A percentile compares a stretch with the other conserved stretches of the same genome.
These are phyloP conservation scores for Callithrix jacchus DNA, from an alignment of 2,113 vertebrate species.

Conservation along the genomic window DNA sequence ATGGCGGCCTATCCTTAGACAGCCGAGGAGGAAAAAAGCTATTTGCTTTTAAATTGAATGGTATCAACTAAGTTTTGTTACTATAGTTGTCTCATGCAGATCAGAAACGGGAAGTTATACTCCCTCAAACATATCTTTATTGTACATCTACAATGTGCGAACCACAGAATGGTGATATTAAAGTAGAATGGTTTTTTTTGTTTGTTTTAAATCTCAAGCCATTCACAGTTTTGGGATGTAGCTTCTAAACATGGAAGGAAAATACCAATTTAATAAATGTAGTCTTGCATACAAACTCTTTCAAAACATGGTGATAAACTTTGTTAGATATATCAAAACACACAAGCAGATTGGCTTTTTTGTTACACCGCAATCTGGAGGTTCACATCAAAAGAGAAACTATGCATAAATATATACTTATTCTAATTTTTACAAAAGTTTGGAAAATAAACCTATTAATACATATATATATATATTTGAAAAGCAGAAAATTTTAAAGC, in stretches of 20 bases:
- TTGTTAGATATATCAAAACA: background rate
- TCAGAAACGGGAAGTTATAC: slow-evolving; percentile 3
- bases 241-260: slow-evolving; percentile 25
- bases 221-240: slow-evolving; percentile 14
- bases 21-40: too few relatives aligned
- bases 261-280: slow-evolving; percentile 13
- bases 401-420: background rate
- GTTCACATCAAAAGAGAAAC: slow-evolving; percentile 18
- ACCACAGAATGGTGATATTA: background rate
- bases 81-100: background rate
- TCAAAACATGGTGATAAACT: background rate
- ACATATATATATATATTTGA: background rate
- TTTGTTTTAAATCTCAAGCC: background rate
- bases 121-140: background rate
- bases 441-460: background rate
- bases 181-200: background rate
- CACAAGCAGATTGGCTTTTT: background rate
- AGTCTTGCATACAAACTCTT: background rate
- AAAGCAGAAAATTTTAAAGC: slow-evolving; percentile 16
- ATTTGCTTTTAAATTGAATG: slow-evolving; percentile 41
- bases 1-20: too few relatives aligned
- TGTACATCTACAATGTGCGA: background rate
- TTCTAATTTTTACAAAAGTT: background rate
- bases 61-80: slow-evolving; percentile 15
- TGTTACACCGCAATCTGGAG: background rate